Percentiles rank a stretch among this genome's conserved stretches.
Evolutionary conservation across 2,113 vertebrate species (phyloP).

Genomic region (Fregata magnificens): DNA sequence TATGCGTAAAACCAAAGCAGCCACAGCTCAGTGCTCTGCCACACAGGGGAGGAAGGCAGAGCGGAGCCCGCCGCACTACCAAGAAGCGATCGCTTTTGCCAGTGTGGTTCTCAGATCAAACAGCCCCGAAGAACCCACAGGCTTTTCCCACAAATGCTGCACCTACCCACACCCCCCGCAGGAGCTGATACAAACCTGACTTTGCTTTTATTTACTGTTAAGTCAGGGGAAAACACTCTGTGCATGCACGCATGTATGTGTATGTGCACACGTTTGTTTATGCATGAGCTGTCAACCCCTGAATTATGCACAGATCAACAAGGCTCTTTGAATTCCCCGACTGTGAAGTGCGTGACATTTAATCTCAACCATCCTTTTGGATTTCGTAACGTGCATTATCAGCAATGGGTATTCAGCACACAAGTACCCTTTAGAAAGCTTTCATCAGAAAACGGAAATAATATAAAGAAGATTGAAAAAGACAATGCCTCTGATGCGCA

Average conservation of each 20-base stretch:
- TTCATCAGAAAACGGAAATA: neutral
- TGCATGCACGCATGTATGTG: neutral
- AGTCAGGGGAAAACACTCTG: neutral
- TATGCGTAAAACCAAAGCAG: neutral
- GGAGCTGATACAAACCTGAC: neutral
- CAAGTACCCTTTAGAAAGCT: constrained; percentile 27
- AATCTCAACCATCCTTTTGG: neutral
- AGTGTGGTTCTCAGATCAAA: neutral
- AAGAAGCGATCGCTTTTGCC: neutral
- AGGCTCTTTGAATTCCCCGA: neutral
- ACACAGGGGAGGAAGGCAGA: neutral
- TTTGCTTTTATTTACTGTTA: neutral
- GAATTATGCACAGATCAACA: neutral
- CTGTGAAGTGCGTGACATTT: constrained; percentile 16
- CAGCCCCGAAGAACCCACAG: neutral
- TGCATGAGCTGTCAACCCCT: constrained; percentile 11
- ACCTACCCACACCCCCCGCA: no score
- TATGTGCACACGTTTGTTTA: neutral
- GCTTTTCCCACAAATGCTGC: neutral
- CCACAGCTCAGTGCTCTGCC: neutral
- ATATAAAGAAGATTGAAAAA: neutral
- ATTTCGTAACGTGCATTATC: constrained; percentile 13
- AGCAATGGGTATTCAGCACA: constrained; percentile 2
- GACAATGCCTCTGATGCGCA: neutral
- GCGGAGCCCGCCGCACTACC: neutral